A percentile compares a stretch with the other conserved stretches of the same genome.
Conservation (phyloP, 2,113 vertebrate species). For the Prunella fulvescens region DNA sequence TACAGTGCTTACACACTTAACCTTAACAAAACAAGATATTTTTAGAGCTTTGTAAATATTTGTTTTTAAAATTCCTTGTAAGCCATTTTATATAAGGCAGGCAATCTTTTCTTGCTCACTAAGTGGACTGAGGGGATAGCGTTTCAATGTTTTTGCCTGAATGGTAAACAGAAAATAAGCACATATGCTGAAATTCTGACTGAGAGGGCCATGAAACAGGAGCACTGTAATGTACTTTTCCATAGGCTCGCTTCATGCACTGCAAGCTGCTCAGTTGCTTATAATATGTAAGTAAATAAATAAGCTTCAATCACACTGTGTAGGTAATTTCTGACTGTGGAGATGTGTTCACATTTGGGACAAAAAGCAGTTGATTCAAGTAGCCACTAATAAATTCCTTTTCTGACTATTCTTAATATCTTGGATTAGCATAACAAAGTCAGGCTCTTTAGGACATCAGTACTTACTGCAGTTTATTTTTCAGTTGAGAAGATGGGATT, state of each 20-base stretch:
- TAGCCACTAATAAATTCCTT: conserved; percentile 1
- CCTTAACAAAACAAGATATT: conserved; percentile 36
- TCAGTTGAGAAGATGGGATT: not conserved
- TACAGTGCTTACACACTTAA: not conserved
- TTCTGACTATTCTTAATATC: conserved; percentile 10
- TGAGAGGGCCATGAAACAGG: conserved; percentile 18
- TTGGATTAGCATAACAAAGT: conserved; percentile 47
- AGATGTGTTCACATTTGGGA: not conserved
- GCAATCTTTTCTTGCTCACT: not conserved
- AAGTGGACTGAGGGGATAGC: not conserved
- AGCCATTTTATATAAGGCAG: not conserved
- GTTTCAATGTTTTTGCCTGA: conserved; percentile 16
- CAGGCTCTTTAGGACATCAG: not conserved
- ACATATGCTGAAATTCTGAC: not conserved
- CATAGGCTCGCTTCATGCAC: conserved; percentile 59
- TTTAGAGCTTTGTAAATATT: conserved; percentile 27
- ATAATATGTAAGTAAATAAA: conserved; percentile 58
- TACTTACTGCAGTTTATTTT: conserved; percentile 2
- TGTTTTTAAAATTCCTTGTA: not conserved
- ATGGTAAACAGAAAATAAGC: conserved; percentile 41
- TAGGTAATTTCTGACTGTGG: conserved; percentile 3
- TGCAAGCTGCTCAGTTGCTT: conserved; percentile 39
- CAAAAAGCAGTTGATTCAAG: conserved; percentile 39
- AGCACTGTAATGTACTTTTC: conserved; percentile 53
- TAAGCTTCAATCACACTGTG: conserved; percentile 24